Evolutionary conservation across 2,888 invertebrate genomes (phyloP), one percentile per base, ranked within the genome.

Genomic region (Lingula anatina): DNA sequence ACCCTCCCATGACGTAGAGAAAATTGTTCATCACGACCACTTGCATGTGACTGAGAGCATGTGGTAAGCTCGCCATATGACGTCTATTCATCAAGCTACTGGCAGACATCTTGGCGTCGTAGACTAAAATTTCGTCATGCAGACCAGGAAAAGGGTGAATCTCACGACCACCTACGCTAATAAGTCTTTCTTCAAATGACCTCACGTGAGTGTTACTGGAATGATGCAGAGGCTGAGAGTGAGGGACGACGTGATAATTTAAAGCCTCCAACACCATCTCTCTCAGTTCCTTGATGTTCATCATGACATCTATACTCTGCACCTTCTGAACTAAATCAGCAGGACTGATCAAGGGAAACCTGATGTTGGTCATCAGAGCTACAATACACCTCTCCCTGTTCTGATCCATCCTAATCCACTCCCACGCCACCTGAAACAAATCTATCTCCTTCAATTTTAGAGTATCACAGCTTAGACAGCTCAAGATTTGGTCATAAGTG

Each of bases 181-280:
- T 66, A 25, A 76, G 54, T 40, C 73, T 57, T 50, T 71, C 70
- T 20, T 69, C 66, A 47, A 58, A 71, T 18, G 71, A 72, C 21
- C 76, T 63, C 39, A 75, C 59, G 42, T 69, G 66, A 20, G 70
- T 66, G 37, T 62, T 64, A 26, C 56, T 48, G 3, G 62, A 60
- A 46, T 61, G 64, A 15, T 70, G 60, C 5, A 74, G 62, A 1
- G 75, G 73, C 54, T 75, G 75, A 3, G 73, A 73, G 53, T 74
- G 73, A n/a, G 74, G 75, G 4, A 75, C 71, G 5, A 76, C 72
- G 51, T 76, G 76, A 53, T 75, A 76, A 59, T 76, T 76, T 7
- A 76, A 62, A 15, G 76, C 73, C 12, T 66, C 62, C 37, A 76
- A 61, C 24, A 76, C 73, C 71, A 76, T 71, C 53, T 74, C 68